These are phyloP conservation scores for Moxostoma hubbsi DNA, from an alignment of 2,797 vertebrate genomes.

Conservation along the genomic window DNA sequence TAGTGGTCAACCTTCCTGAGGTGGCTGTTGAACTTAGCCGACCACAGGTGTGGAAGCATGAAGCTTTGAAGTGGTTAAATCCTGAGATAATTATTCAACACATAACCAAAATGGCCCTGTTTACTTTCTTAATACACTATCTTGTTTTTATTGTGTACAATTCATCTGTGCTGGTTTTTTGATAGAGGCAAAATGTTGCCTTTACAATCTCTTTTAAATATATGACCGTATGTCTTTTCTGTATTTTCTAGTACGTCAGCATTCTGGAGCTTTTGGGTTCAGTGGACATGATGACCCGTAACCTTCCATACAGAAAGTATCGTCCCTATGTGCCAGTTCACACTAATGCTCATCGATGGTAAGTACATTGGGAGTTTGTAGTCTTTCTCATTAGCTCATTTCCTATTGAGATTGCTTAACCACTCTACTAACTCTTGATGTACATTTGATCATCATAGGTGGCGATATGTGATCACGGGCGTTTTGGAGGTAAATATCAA, in stretches of 20 bases:
- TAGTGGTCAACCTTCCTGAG: constrained; percentile 89
- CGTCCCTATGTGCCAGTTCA: constrained; percentile 84
- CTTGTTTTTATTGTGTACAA: not conserved
- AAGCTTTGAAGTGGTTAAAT: not conserved
- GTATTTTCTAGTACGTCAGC: constrained; percentile 88
- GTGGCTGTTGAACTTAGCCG: constrained; percentile 93
- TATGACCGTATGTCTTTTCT: not conserved
- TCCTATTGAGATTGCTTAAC: not conserved
- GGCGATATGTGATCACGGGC: constrained; percentile 86
- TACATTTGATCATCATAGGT: constrained; percentile 75
- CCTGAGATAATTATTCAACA: not conserved
- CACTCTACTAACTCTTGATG: constrained; percentile 27
- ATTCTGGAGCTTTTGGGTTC: constrained; percentile 96
- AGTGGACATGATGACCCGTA: constrained; percentile 94
- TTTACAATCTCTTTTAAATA: no score
- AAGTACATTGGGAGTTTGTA: constrained; percentile 52
- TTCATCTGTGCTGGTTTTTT: no score
- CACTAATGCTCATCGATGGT: constrained; percentile 85
- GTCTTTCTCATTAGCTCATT: not conserved
- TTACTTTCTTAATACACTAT: not conserved
- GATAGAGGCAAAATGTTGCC: no score
- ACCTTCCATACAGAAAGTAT: constrained; percentile 94
- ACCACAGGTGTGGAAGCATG: constrained; percentile 81
- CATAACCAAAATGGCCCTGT: not conserved
- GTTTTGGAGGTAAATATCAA: constrained; percentile 90